These are phyloP conservation scores for Bungarus multicinctus DNA, from an alignment of 2,113 vertebrate genomes.

Conservation along the genomic window DNA sequence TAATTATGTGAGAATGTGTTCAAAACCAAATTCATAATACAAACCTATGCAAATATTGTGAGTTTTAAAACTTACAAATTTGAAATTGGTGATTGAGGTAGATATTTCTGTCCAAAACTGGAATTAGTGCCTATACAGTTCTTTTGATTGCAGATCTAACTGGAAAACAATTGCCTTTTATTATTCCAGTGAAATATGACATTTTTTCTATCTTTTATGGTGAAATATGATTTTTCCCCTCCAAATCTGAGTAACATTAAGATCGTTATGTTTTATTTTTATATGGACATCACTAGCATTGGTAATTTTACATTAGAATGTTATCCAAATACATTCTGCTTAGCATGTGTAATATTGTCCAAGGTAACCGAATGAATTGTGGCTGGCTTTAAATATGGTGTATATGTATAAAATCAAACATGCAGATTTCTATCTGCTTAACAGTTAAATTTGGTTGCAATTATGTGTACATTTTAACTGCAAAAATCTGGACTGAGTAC, in stretches of 20 bases:
- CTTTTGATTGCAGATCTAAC: background rate
- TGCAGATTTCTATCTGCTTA: background rate
- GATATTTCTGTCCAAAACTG: background rate
- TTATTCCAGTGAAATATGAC: background rate
- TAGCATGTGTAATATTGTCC: background rate
- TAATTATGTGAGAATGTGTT: background rate
- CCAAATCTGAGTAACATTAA: background rate
- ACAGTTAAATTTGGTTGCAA: background rate
- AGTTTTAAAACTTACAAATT: background rate
- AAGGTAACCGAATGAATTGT: background rate
- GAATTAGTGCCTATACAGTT: background rate
- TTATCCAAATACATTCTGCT: background rate
- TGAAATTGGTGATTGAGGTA: background rate
- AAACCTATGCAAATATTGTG: conserved; percentile 34
- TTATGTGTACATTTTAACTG: background rate
- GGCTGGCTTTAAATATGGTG: background rate
- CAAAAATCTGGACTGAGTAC: background rate
- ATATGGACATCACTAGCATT: background rate
- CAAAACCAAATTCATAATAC: conserved; percentile 23
- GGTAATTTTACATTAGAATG: background rate
- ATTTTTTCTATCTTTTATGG: background rate
- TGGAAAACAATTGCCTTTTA: background rate
- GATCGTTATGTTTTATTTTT: background rate
- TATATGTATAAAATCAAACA: background rate
- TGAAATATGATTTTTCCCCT: background rate